phyloP scores from a whole-genome alignment of 2,797 vertebrate genomes.

The Mycteria americana region DNA sequence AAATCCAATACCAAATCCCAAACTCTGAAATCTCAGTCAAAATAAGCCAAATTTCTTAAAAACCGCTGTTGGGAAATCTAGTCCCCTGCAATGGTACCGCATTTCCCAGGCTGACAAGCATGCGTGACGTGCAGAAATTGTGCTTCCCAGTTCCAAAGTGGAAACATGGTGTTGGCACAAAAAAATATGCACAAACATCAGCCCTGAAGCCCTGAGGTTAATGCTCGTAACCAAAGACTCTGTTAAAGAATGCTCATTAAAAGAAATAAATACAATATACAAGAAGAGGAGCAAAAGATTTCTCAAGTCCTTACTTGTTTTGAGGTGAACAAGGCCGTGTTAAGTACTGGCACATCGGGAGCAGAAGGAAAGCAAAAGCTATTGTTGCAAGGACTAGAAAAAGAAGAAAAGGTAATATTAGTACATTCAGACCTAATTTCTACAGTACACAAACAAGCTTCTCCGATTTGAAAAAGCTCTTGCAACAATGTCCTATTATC shows the following conservation, averaged over 20 bases:
- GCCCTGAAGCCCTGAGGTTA: neutral
- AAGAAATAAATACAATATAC: neutral
- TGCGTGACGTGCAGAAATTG: neutral
- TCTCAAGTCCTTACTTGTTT: constrained; percentile 91
- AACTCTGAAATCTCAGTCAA: neutral
- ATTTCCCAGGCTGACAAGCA: neutral
- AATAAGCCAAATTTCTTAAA: neutral
- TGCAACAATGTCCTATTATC: neutral
- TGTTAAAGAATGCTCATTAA: neutral
- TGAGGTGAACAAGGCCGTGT: constrained; percentile 97
- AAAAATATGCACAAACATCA: neutral
- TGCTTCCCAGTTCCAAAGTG: neutral
- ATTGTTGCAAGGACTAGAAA: constrained; percentile 95
- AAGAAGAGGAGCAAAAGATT: neutral
- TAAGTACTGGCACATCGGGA: constrained; percentile 99
- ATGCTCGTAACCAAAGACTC: neutral
- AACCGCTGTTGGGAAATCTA: neutral
- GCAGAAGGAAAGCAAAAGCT: constrained; percentile 97
- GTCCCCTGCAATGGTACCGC: neutral
- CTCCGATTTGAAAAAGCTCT: neutral
- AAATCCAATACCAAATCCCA: neutral
- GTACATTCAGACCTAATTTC: constrained; percentile 12
- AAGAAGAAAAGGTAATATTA: constrained; percentile 57
- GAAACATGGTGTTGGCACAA: neutral
- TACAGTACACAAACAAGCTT: neutral